A percentile compares a stretch with the other conserved stretches of the same genome.
Conservation (phyloP, 2,888 invertebrate genomes). For the Ligdia adustata region DNA sequence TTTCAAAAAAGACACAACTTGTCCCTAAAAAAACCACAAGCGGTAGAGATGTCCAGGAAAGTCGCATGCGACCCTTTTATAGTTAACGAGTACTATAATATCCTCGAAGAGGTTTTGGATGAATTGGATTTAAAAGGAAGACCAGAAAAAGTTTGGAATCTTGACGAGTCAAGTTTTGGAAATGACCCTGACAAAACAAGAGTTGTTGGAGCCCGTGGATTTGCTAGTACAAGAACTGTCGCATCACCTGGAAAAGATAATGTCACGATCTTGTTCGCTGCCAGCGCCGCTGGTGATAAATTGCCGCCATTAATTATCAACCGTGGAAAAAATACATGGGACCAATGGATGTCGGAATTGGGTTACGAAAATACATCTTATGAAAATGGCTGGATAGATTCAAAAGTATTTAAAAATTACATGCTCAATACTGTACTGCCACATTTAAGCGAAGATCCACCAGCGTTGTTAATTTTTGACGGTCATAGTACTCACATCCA, state of each 20-base stretch:
- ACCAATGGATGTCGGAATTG: slow-evolving; percentile 44
- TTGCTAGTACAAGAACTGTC: slow-evolving; percentile 5
- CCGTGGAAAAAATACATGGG: slow-evolving; percentile 50
- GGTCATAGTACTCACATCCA: not conserved
- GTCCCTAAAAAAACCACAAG: slow-evolving; percentile 32
- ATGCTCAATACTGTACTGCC: slow-evolving; percentile 5
- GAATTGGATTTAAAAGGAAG: slow-evolving; percentile 25
- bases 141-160: slow-evolving; percentile 13
- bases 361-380: slow-evolving; percentile 27
- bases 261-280: slow-evolving; percentile 41
- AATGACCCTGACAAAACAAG: slow-evolving; percentile 17
- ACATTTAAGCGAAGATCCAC: not conserved
- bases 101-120: slow-evolving; percentile 19
- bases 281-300: slow-evolving; percentile 38
- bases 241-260: slow-evolving; percentile 40
- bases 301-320: slow-evolving; percentile 50
- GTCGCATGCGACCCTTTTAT: slow-evolving; percentile 33
- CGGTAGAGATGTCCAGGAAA: slow-evolving; percentile 35
- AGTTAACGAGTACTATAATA: slow-evolving; percentile 29
- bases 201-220: slow-evolving; percentile 26
- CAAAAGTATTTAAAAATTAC: slow-evolving; percentile 37
- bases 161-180: slow-evolving; percentile 18
- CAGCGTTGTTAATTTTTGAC: slow-evolving; percentile 1
- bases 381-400: slow-evolving; percentile 47
- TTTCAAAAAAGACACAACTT: slow-evolving; percentile 23